Conservation (phyloP, 2,888 invertebrate genomes). For the Mamestra brassicae region DNA sequence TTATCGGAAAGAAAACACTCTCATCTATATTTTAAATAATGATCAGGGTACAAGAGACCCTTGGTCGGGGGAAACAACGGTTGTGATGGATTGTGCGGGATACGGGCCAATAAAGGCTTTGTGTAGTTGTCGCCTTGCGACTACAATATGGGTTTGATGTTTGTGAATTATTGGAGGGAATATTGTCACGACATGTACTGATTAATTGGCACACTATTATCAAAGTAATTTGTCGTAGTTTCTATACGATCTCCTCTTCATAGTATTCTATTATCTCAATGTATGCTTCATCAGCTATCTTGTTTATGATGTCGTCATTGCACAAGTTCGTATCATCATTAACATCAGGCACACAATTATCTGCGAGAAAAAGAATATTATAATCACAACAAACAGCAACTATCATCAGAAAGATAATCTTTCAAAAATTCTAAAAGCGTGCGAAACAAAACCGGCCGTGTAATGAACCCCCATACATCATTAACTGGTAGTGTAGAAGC, state of each 20-base stretch:
- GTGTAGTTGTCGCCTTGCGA: constrained; percentile 80
- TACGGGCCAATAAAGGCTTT: constrained; percentile 83
- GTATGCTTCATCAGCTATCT: not conserved
- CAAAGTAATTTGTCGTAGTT: not conserved
- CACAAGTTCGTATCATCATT: not conserved
- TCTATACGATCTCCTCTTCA: not conserved
- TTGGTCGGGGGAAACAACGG: constrained; percentile 79
- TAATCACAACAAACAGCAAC: constrained; percentile 50
- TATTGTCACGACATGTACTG: constrained; percentile 51
- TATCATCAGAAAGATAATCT: constrained; percentile 56
- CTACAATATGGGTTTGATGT: constrained; percentile 63
- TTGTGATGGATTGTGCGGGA: constrained; percentile 87
- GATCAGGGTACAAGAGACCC: constrained; percentile 82
- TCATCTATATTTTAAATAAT: constrained; percentile 91
- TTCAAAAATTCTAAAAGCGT: constrained; percentile 72
- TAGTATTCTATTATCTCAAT: not conserved
- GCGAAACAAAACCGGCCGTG: constrained; percentile 78
- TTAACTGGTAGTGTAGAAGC: constrained; percentile 81
- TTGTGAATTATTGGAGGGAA: constrained; percentile 54
- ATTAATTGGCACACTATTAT: constrained; percentile 31
- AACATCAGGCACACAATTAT: constrained; percentile 20
- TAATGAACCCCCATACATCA: constrained; percentile 88
- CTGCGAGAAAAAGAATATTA: constrained; percentile 33
- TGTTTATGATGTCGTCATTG: not conserved
- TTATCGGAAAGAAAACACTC: constrained; percentile 91